Evolutionary conservation across 1,140 invertebrate genomes (phyloP), one percentile per base, ranked within the genome.

Genomic region (Leptinotarsa undecemlineata): DNA sequence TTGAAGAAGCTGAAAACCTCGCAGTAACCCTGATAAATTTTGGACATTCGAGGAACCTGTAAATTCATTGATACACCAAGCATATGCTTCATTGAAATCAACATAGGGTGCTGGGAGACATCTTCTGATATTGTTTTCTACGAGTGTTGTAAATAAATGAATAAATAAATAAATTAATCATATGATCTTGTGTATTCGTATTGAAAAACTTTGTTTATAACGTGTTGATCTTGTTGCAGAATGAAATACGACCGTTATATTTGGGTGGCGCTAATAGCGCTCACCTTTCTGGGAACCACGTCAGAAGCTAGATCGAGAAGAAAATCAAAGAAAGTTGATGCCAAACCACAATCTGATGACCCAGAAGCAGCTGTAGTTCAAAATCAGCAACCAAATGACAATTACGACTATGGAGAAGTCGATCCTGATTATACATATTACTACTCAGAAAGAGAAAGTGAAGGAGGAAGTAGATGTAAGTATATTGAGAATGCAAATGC

Each of bases 371-470:
- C 57, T 21, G 77, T 57, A n/a, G 66, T 79, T 23, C 80, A 82
- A 73, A 78, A 79, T 72, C 81, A 80, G 48, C 77, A 82, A 68
- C 66, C 79, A 47, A 77, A 74, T 60, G 76, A 83, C 69, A 79
- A 83, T 72, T 78, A 83, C 15, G 79, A 83, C 11, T 79, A 82
- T 74, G 77, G 72, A 42, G 61, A 71, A 20, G 63, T 20, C 48
- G 72, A 75, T 42, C 33, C 33, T 11, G 33, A 42, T 42, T 68
- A 76, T 61, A 68, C 71, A 74, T 72, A 79, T 14, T 68, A 74
- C 48, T 63, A 71, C 63, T 26, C 47, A 4, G 71, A 69, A 15
- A 20, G 61, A 26, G 19, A 33, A 3, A 21, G 17, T n/a, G 26
- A 26, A 19, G 26, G 14, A 21, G 19, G 20, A 21, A 14, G 20